Base-by-base conservation (phyloP, 1,140 invertebrate genomes). In the Mycetomoellerius zeteki region DNA sequence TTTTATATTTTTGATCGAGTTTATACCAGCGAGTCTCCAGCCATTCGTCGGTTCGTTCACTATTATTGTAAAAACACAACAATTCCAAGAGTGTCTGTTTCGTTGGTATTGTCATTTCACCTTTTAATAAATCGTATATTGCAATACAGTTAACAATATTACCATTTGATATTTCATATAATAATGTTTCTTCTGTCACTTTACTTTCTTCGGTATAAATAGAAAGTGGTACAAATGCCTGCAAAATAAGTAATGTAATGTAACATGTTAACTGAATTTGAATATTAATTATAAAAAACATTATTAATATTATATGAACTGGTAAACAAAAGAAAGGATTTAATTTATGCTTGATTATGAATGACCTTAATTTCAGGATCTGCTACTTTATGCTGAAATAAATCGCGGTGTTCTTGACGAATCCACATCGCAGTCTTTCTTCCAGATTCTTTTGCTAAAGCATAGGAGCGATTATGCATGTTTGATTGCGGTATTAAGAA, bases 401-500 rank as follows among this genome's bases (percentile, higher is more conserved):
- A 93, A 7, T 98, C 96, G 2, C 97, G 93, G 95, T 98, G 97
- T 92, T 98, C 95, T 89, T 98, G 95, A 86, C 97, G 95, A 67
- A 99, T 96, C 97, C 98, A 99, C 82, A 97, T 96, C 2, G 98
- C 98, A 62, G 98, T 97, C 95, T 98, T 99, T 71, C 96, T 96
- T 7, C 98, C 98, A 33, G 98, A 96, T 94, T 99, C 98, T 93
- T 97, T 97, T 6, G 98, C 96, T 88, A 99, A 94, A 8, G 98
- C 97, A 96, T 96, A 99, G 0, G 96, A 95, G 88, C 98, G 94
- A 95, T 6, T 96, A 94, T 60, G 95, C 92, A 94, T 97, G 97
- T n/a, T 6, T 58, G 97, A 98, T 65, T 95, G 93, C n/a, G 98
- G 98, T 89, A 97, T 97, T 3, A 99, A 95, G 94, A 96, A 99